Conservation (phyloP, 2,797 vertebrate genomes). For the Lepilemur ruficaudatus region DNA sequence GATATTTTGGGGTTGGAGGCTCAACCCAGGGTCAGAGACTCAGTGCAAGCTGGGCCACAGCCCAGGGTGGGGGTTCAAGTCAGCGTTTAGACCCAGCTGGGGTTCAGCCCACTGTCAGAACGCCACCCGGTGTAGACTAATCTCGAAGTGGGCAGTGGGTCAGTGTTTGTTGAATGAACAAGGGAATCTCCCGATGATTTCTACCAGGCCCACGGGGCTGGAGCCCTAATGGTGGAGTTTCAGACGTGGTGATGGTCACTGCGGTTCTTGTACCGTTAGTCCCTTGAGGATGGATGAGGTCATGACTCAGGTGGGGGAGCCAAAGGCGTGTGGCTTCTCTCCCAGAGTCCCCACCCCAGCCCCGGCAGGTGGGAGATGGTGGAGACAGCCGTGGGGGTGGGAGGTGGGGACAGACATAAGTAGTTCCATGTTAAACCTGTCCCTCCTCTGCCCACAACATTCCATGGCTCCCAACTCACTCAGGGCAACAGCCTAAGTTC, state of each 20-base stretch:
- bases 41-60: not conserved
- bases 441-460: not conserved
- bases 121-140: not conserved
- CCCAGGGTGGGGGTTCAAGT: not conserved
- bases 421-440: not conserved
- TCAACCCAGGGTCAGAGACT: not conserved
- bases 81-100: not conserved
- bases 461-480: not conserved
- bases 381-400: accelerated
- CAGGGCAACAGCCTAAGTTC: not conserved
- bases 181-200: accelerated
- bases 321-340: accelerated
- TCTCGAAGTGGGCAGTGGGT: not conserved
- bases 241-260: not conserved
- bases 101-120: no score
- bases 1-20: not conserved
- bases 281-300: not conserved
- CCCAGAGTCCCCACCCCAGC: not conserved
- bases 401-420: not conserved
- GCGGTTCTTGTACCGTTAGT: accelerated
- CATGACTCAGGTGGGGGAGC: not conserved
- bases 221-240: not conserved
- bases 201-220: accelerated
- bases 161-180: not conserved
- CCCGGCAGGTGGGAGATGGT: not conserved